Evolutionary conservation across 2,888 invertebrate genomes (phyloP), one percentile per base, ranked within the genome.

Genomic region (Andrena trimmerana): DNA sequence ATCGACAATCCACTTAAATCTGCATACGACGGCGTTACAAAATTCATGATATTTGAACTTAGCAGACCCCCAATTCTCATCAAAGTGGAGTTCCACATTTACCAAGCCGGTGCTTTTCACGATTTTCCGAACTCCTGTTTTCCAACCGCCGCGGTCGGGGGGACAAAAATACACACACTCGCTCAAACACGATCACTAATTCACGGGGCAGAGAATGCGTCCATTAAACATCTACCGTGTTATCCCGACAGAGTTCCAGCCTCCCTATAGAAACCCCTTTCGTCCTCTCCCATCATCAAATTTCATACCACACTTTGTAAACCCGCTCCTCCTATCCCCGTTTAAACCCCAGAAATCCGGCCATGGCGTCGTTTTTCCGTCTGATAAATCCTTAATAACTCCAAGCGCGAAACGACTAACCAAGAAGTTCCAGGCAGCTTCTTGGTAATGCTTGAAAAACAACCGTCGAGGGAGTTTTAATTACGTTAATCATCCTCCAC

Each of bases 401-500:
- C 8, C 24, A 24, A 10, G 27, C 1, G 20, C 57, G 10, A 57
- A 8, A 7, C 57, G 24, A 13, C 8, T 27, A 57, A 10, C 10
- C 24, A 29, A 24, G 31, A 78, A 67, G 67, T 78, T 76, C 76
- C 75, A 59, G 54, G 48, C 57, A 54, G 57, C 27, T 27, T 36
- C 33, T 59, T 60, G 33, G 67, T 76, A 70, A 79, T 71, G 75
- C 68, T 54, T 36, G 62, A 68, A 71, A 68, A 76, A 74, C 50
- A 27, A 52, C 69, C 33, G 67, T 36, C n/a, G 48, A 59, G 82
- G 57, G 74, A 71, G 60, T 75, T 85, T 89, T 88, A 89, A 89
- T 89, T 86, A 74, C 86, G 77, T 86, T 88, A 86, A 87, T 89
- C 86, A 82, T 85, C 70, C 62, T 36, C 60, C 67, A 65, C 71